Evolutionary conservation across 2,888 invertebrate genomes (phyloP), one percentile per base, ranked within the genome.

Genomic region (Aleiodes testaceus): DNA sequence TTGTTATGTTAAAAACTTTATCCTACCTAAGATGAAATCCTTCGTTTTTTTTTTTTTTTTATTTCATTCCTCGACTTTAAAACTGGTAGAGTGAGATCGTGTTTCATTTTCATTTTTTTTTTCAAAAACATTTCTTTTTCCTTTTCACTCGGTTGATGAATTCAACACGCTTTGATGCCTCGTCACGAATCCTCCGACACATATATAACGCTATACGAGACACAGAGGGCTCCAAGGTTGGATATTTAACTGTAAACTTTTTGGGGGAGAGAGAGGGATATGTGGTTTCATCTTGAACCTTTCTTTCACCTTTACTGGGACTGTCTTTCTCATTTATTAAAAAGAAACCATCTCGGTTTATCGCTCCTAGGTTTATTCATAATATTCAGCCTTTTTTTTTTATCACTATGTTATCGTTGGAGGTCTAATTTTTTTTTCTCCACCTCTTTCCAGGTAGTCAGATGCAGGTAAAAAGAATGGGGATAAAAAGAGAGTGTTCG

Each of bases 131-230:
- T 20, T 20, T 63, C 18, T 63, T 45, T 63, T 63, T 63, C 45
- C 12, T 22, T 44, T 63, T 22, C 44, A 22, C 45, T 63, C 26
- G 45, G 20, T 47, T 22, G 45, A 63, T 63, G 63, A 63, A 45
- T 63, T 63, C 63, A 63, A 63, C 63, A 63, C 63, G 52, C 52
- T 45, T 67, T 47, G 67, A 67, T 67, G 67, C 67, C 45, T 55
- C 47, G 67, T 55, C 55, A 67, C 67, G 67, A 55, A 67, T 45
- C 47, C 44, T 44, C 63, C 20, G 45, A 44, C 45, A 63, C 42
- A 61, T 61, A 61, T 63, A 45, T 14, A 59, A 59, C 59, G 59
- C 12, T 42, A 30, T 30, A 30, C 55, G 55, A 55, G 55, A 55
- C 55, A 30, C 61, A 61, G 30, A 59, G 63, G 63, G 44, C 44